phyloP scores from a whole-genome alignment of 2,113 vertebrate species.

The Nothocercus julius region DNA sequence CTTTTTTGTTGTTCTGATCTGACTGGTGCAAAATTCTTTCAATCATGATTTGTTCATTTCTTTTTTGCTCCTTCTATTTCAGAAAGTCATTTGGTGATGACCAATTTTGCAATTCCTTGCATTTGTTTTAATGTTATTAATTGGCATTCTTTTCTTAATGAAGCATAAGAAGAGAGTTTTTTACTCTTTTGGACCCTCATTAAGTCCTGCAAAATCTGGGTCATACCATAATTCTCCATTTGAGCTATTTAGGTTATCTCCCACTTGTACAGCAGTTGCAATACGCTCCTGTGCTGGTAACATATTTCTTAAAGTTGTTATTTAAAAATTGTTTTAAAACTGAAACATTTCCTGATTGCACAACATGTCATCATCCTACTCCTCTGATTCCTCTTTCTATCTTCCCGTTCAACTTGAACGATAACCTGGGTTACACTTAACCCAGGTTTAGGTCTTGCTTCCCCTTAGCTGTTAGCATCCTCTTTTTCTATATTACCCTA shows the following conservation, averaged over 20 bases:
- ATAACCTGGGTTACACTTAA: not conserved
- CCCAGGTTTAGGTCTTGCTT: not conserved
- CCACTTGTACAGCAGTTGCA: not conserved
- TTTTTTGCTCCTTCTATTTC: not conserved
- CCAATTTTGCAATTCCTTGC: not conserved
- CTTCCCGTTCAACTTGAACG: not conserved
- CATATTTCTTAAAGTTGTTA: not conserved
- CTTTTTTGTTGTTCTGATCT: not conserved
- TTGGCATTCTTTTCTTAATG: not conserved
- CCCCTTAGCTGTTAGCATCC: not conserved
- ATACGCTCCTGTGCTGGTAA: not conserved
- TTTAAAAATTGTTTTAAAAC: not conserved
- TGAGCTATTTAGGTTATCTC: not conserved
- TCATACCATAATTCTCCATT: not conserved
- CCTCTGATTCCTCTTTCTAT: slow-evolving; percentile 1
- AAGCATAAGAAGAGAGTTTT: not conserved
- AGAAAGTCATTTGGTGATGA: not conserved
- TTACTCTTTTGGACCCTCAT: not conserved
- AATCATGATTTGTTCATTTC: not conserved
- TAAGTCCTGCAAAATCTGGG: not conserved
- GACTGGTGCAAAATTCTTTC: not conserved
- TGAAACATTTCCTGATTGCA: not conserved
- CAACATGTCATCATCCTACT: not conserved
- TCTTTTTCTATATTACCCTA: not conserved
- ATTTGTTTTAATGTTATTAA: not conserved